Evolutionary conservation across 1,140 invertebrate species (phyloP).

Genomic region (Drosophila littoralis): DNA sequence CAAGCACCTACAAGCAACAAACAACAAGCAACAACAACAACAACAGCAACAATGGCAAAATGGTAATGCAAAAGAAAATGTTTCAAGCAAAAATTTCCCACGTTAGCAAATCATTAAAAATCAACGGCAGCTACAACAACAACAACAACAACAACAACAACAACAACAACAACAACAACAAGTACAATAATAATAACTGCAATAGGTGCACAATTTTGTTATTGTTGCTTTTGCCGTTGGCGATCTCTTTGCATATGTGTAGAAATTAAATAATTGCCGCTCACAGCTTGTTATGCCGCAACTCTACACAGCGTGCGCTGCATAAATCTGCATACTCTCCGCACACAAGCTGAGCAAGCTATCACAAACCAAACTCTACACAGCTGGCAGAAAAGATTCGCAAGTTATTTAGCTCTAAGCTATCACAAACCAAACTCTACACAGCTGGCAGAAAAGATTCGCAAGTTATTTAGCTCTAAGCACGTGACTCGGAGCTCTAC

Average conservation of each 20-base stretch:
- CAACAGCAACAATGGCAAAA: conserved; percentile 51
- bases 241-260: conserved; percentile 37
- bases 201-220: conserved; percentile 1
- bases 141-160: conserved; percentile 13
- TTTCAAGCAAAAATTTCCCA: conserved; percentile 61
- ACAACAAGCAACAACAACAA: conserved; percentile 18
- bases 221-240: conserved; percentile 7
- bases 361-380: too few species aligned
- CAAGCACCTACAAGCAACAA: conserved; percentile 61
- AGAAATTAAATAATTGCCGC: conserved; percentile 45
- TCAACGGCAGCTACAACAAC: conserved; percentile 50
- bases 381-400: too few species aligned
- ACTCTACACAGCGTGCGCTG: conserved; percentile 9
- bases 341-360: too few species aligned
- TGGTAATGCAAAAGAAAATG: conserved; percentile 67
- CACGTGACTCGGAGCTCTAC: too few species aligned
- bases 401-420: too few species aligned
- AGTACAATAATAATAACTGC: too few species aligned
- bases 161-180: too few species aligned
- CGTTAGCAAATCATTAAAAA: conserved; percentile 77
- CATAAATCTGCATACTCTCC: not conserved
- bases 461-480: too few species aligned
- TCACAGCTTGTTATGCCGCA: conserved; percentile 31
- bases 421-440: too few species aligned
- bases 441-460: too few species aligned